Percentiles rank a stretch among this genome's conserved stretches.
phyloP scores from a whole-genome alignment of 2,888 invertebrate species.

The Meiosimyza decipiens region DNA sequence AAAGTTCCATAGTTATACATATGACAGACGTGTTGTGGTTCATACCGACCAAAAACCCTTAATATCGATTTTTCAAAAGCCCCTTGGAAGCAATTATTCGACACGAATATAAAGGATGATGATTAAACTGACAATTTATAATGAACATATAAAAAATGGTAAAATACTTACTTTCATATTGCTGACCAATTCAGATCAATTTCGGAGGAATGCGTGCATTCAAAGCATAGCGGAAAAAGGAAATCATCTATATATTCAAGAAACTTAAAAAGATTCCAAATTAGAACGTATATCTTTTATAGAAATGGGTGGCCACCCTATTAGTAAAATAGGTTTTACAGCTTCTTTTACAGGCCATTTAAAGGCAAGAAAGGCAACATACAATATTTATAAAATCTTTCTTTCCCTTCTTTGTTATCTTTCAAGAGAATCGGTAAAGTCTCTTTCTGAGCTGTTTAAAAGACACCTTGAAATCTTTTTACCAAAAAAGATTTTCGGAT shows the following conservation, averaged over 20 bases:
- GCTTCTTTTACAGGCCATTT: no score
- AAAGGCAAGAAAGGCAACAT: no score
- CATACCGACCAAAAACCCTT: constrained; percentile 54
- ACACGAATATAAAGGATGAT: constrained; percentile 37
- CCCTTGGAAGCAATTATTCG: no score
- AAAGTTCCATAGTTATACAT: constrained; percentile 42
- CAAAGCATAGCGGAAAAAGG: background rate
- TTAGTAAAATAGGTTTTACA: no score
- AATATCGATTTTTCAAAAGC: constrained; percentile 49
- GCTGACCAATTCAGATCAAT: constrained; percentile 42
- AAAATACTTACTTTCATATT: constrained; percentile 50
- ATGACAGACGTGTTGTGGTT: constrained; percentile 22
- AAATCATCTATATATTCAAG: background rate
- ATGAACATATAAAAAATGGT: constrained; percentile 40
- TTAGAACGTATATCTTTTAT: background rate
- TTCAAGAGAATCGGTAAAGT: no score
- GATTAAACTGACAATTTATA: constrained; percentile 18
- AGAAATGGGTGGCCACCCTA: background rate
- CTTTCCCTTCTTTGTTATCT: no score
- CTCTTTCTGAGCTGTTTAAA: no score
- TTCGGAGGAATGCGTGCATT: no score
- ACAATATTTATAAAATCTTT: no score
- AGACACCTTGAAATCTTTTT: no score
- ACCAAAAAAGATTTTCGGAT: no score
- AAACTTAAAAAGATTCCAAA: background rate